Base-by-base conservation (phyloP, 1,140 invertebrate genomes). In the Temnothorax nylanderi region DNA sequence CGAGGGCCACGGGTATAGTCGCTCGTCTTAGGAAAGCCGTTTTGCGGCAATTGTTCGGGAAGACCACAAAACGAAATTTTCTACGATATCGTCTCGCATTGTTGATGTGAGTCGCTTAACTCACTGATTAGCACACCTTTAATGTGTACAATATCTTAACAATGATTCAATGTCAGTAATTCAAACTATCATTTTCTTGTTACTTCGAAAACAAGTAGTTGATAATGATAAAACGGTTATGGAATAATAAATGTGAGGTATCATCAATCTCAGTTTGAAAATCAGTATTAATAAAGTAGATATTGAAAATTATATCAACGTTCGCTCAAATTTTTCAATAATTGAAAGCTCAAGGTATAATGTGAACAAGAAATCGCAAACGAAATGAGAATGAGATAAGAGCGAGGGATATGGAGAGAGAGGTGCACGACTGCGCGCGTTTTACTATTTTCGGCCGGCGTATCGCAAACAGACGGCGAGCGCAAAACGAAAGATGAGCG, bases 361-460 rank as follows among this genome's bases (percentile, higher is more conserved):
- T 32, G 37, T 37, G 49, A 41, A 41, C 8, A 54, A 62, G 26
- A 60, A 69, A 86, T 74, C 56, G 67, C 58, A 51, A 69, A 21
- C 32, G 67, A 69, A 16, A 3, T 51, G 51, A 54, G 64, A 81
- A 89, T 84, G 81, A 74, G 72, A 62, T 75, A 75, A 76, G 71
- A 62, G n/a, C n/a, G 87, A 75, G 47, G 72, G 76, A 78, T 72
- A 78, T 72, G 47, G 69, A 76, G 64, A 3, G 26, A 54, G 85
- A 86, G 62, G 84, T 60, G 87, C 18, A 47, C 34, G 34, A 72
- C 56, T 71, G 56, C 47, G 75, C 84, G 86, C 92, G 92, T 92
- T 94, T 93, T 94, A 91, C 90, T 92, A 92, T 92, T 93, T 94
- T 92, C 74, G 85, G 26, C 72, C 85, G 75, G 85, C 86, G 90